Base-by-base conservation (phyloP, 2,888 invertebrate genomes). In the Ecliptopera silaceata region DNA sequence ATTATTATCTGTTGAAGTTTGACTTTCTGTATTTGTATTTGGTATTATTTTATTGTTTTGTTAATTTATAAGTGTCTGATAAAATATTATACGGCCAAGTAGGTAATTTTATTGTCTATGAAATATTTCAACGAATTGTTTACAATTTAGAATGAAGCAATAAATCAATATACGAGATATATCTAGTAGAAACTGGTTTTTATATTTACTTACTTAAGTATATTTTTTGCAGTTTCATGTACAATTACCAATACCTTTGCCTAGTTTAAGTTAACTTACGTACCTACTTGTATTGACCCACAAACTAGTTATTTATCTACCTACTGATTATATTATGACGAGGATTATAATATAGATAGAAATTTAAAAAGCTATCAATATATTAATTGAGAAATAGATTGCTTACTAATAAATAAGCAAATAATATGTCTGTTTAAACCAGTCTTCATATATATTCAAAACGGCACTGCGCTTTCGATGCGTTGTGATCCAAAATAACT, bases 1-100 rank as follows among this genome's bases (percentile, higher is more conserved):
- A 86, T 88, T 86, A 81, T 84, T 86, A 81, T 84, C 79, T 85
- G 88, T 88, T 89, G 75, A 84, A 71, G 82, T 88, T 88, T 87
- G 80, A 82, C 75, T 77, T 72, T 80, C 78, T 80, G 83, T 86
- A 85, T 86, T 86, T 84, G 75, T 83, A 84, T 82, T 64, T 82
- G 79, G 86, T 86, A 88, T 88, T 88, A 84, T 86, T 88, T 75
- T 59, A 58, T 58, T 53, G 58, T 66, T 84, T 77, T 82, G 72
- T 80, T 82, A 81, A 73, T 77, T 72, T 71, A 69, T 80, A 80
- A 77, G 75, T 72, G 71, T 77, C 72, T 70, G 74, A 74, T 80
- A 76, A 82, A 34, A 80, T 80, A 79, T 74, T 79, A 76, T 72
- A 75, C 51, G 80, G 78, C 77, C 78, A 73, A 80, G 76, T 82